Percentiles rank a stretch among this genome's conserved stretches.
Conservation (phyloP, 1,140 invertebrate genomes). For the Neuroterus valhalla region DNA sequence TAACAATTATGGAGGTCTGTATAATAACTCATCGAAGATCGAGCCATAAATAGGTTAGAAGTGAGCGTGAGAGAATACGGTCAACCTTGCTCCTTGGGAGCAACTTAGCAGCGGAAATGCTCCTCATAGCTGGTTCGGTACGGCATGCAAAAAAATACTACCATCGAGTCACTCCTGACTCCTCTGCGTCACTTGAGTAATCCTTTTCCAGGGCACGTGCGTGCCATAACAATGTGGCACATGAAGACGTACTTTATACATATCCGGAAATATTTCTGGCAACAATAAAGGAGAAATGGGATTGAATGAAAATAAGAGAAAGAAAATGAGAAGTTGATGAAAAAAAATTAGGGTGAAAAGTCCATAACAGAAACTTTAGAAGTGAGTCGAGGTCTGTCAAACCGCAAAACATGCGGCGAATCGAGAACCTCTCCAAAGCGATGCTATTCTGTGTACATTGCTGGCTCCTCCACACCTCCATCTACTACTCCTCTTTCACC, state of each 20-base stretch:
- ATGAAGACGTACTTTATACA: constrained; percentile 11
- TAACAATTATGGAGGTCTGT: background rate
- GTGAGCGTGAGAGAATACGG: background rate
- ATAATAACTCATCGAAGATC: constrained; percentile 25
- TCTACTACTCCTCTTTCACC: constrained; percentile 29
- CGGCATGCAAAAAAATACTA: too few species aligned
- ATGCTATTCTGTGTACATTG: constrained; percentile 32
- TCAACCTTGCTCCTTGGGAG: constrained; percentile 25
- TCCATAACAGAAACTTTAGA: background rate
- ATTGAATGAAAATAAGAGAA: background rate
- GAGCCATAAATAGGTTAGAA: constrained; percentile 9
- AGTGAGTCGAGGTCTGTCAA: constrained; percentile 24
- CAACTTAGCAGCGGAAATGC: constrained; percentile 54
- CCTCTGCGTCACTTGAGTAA: background rate
- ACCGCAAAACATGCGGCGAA: constrained; percentile 54
- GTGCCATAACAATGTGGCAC: background rate
- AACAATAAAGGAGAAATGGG: too few species aligned
- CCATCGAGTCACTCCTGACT: too few species aligned
- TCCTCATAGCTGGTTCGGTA: constrained; percentile 43
- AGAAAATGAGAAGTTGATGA: constrained; percentile 17
- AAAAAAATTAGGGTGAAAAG: background rate
- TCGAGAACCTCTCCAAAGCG: constrained; percentile 47
- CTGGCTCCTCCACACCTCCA: constrained; percentile 23
- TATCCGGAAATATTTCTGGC: background rate
- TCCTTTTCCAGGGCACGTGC: background rate